Evolutionary conservation across 2,888 invertebrate genomes (phyloP).

Genomic region (Masnerella sp.): DNA sequence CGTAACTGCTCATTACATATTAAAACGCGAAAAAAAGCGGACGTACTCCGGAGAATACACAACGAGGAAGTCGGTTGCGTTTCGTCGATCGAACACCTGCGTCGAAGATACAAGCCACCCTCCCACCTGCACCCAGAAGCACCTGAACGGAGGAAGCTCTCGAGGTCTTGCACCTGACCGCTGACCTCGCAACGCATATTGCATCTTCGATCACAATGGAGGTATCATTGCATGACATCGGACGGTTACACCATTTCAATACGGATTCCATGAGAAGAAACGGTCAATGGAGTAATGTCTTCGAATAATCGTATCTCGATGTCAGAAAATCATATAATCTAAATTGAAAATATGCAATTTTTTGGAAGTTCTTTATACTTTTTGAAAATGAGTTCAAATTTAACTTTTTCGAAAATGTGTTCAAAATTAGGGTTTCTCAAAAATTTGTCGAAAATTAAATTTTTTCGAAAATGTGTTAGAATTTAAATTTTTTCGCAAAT

Average conservation of each 20-base stretch:
- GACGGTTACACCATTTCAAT: no score
- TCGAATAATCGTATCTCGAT: neutral
- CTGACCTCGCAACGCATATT: conserved; percentile 35
- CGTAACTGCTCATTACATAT: conserved; percentile 36
- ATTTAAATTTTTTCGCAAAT: no score
- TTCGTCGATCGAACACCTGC: conserved; percentile 68
- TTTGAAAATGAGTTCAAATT: no score
- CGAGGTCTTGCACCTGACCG: conserved; percentile 60
- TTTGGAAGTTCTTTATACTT: no score
- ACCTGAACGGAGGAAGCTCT: conserved; percentile 68
- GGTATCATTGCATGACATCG: neutral
- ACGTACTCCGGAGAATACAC: conserved; percentile 32
- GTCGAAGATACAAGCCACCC: conserved; percentile 48
- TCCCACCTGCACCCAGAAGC: conserved; percentile 69
- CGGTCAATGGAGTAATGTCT: no score
- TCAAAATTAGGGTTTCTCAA: no score
- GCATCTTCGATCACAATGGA: conserved; percentile 1
- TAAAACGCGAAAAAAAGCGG: conserved; percentile 34
- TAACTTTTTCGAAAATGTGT: no score
- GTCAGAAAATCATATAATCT: no score
- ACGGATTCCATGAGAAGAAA: no score
- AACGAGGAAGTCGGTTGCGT: conserved; percentile 65
- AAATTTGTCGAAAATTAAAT: no score
- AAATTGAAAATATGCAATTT: no score
- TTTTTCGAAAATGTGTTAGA: no score